Evolutionary conservation across 2,113 vertebrate genomes (phyloP), one percentile per base, ranked within the genome.

Genomic region (Hippocampus zosterae): DNA sequence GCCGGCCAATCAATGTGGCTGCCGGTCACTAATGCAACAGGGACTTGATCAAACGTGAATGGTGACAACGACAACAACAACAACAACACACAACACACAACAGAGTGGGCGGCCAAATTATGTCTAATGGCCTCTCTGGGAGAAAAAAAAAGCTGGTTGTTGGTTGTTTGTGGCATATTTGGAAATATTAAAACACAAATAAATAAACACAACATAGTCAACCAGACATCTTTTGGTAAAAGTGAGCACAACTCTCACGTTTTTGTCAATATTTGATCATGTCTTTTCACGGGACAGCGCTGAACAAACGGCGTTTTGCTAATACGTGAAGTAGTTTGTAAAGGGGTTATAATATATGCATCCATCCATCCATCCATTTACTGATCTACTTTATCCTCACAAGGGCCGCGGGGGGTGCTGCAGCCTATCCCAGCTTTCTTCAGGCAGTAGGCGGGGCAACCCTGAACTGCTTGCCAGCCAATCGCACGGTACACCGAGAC

Each of bases 1-100:
- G 85, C 87, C 81, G 70, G 86, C 79, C 87, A 89, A 93, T 92
- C 91, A 88, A 93, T 93, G 86, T 68, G 33, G 72, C 86, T 23
- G 74, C 86, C 76, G 87, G 86, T 87, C 87, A 84, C 83, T 89
- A 84, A 82, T 85, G 81, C 92, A 82, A 89, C 73, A 76, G 88
- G 88, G 91, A 92, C 85, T 89, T 87, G 84, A 88, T 90, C 80
- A 86, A 88, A 91, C 61, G 76, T 81, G 78, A 90, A 84, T 80
- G 84, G 77, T 87, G 88, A 91, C 84, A 79, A 82, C 72, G 74
- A 75, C 52, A 71, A 77, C 78, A 57, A 91, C 84, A 79, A 82
- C 72, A 75, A 75, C 52, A 71, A 78, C 78, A 57, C n/a, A 60
- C 25, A 60, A 33, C 57, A 60, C 57, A 33, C 57, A 60, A 33